phyloP scores from a whole-genome alignment of 2,797 vertebrate species.

The Lepilemur septentrionalis region DNA sequence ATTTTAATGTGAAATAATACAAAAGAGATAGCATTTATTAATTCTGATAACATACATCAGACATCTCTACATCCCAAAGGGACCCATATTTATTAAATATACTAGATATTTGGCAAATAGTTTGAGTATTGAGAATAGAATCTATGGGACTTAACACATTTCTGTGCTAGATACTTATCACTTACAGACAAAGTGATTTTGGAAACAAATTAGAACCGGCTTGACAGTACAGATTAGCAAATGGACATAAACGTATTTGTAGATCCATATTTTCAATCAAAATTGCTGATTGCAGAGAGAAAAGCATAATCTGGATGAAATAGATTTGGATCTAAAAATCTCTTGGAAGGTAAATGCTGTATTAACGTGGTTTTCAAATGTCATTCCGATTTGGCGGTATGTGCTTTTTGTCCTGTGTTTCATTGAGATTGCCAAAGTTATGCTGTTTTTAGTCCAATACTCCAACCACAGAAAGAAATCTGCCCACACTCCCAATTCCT shows the following conservation, averaged over 20 bases:
- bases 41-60: background rate
- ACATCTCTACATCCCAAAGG: background rate
- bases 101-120: background rate
- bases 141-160: background rate
- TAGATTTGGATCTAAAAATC: constrained; percentile 38
- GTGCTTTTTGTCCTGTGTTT: constrained; percentile 41
- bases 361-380: constrained; percentile 54
- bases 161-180: constrained; percentile 14
- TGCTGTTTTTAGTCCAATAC: constrained; percentile 43
- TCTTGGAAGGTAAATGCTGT: constrained; percentile 52
- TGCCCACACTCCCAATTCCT: constrained; percentile 49
- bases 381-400: constrained; percentile 49
- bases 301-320: constrained; percentile 42
- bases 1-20: constrained; percentile 7
- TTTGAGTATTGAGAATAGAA: background rate
- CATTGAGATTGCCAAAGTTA: constrained; percentile 40
- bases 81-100: background rate
- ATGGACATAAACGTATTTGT: background rate
- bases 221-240: background rate
- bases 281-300: constrained; percentile 17
- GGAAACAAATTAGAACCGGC: background rate
- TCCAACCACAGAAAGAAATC: constrained; percentile 50
- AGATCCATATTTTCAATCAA: constrained; percentile 2
- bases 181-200: background rate
- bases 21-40: background rate